These are phyloP conservation scores for Hirtodrosophila histrioides DNA, from an alignment of 2,888 invertebrate species.

Conservation along the genomic window DNA sequence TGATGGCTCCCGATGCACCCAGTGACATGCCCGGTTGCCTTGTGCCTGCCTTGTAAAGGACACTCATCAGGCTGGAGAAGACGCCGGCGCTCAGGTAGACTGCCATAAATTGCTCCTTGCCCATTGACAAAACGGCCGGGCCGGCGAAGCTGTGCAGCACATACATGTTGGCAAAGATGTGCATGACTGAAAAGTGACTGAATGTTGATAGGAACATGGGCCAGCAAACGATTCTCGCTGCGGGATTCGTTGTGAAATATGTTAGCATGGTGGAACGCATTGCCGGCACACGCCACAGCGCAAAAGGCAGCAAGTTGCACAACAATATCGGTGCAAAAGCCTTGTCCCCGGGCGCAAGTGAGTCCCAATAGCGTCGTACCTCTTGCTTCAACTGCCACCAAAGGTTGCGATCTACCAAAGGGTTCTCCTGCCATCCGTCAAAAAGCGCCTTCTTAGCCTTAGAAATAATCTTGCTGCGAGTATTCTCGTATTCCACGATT, in stretches of 20 bases:
- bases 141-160: slow-evolving; percentile 92
- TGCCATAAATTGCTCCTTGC: slow-evolving; percentile 96
- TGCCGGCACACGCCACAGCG: slow-evolving; percentile 91
- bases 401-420: slow-evolving; percentile 49
- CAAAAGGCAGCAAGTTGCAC: slow-evolving; percentile 91
- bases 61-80: slow-evolving; percentile 93
- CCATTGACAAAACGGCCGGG: slow-evolving; percentile 89
- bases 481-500: slow-evolving; percentile 94
- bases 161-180: slow-evolving; percentile 97
- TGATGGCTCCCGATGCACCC: slow-evolving; percentile 98
- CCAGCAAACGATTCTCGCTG: slow-evolving; percentile 89
- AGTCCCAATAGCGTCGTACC: slow-evolving; percentile 87
- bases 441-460: slow-evolving; percentile 84
- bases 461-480: slow-evolving; percentile 77
- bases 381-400: slow-evolving; percentile 74
- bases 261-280: slow-evolving; percentile 90
- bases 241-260: slow-evolving; percentile 94
- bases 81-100: slow-evolving; percentile 95
- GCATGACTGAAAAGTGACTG: slow-evolving; percentile 94
- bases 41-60: slow-evolving; percentile 90
- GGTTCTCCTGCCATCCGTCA: slow-evolving; percentile 64
- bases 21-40: slow-evolving; percentile 91
- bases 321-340: slow-evolving; percentile 92
- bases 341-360: slow-evolving; percentile 89
- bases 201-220: slow-evolving; percentile 98